A percentile compares a stretch with the other conserved stretches of the same genome.
Evolutionary conservation across 2,113 vertebrate species (phyloP).

Genomic region (Centropus bengalensis): DNA sequence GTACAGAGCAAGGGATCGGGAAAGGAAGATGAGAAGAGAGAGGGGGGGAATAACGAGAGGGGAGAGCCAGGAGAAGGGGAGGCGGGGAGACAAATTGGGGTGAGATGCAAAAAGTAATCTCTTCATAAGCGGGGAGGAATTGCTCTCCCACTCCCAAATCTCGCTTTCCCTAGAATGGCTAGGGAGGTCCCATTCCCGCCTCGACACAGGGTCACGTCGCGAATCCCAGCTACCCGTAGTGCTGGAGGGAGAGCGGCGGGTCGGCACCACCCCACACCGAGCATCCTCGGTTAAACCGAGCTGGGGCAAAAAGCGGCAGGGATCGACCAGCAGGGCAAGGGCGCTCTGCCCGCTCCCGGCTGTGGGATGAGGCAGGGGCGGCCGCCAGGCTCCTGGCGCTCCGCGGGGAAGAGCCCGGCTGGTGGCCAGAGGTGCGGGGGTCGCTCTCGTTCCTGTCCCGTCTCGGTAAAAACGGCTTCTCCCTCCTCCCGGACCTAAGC

Average conservation of each 20-base stretch:
- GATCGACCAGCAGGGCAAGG: too few relatives aligned
- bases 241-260: background rate
- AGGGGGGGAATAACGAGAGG: background rate
- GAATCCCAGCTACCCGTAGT: background rate
- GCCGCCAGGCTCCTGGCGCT: too few relatives aligned
- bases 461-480: background rate
- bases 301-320: background rate
- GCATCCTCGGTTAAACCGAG: background rate
- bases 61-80: background rate
- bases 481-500: background rate
- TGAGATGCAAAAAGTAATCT: background rate
- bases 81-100: background rate
- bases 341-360: too few relatives aligned
- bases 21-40: background rate
- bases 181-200: background rate
- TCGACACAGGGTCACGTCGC: background rate
- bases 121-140: background rate
- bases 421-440: background rate
- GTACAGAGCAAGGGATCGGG: fast-evolving
- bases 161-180: background rate
- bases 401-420: background rate
- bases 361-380: background rate
- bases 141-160: background rate
- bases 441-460: background rate
- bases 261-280: background rate